Percentiles rank a stretch among this genome's conserved stretches.
These are phyloP conservation scores for Alviniconcha strummeri DNA, from an alignment of 2,888 invertebrate species.

Conservation along the genomic window DNA sequence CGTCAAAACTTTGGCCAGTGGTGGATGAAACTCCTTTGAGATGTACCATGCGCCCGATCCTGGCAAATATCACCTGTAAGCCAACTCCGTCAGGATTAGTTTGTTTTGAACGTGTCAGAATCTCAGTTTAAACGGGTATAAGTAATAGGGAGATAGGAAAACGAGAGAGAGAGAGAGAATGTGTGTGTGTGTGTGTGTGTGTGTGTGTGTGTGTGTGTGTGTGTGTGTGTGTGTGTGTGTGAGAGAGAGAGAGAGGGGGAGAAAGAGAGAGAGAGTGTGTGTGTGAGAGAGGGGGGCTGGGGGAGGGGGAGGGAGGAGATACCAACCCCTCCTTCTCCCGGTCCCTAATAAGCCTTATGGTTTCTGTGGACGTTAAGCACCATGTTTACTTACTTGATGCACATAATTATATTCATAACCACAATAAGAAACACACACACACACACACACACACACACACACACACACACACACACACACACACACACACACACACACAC, in stretches of 20 bases:
- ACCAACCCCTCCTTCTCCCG: too few relatives aligned
- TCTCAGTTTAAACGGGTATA: background rate
- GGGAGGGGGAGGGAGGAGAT: background rate
- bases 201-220: background rate
- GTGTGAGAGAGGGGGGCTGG: background rate
- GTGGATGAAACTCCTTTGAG: background rate
- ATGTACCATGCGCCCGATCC: background rate
- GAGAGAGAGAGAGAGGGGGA: background rate
- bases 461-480: background rate
- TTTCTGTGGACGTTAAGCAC: too few relatives aligned
- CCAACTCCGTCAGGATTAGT: background rate
- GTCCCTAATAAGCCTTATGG: too few relatives aligned
- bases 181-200: too few relatives aligned
- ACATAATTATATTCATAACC: background rate
- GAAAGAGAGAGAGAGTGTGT: background rate
- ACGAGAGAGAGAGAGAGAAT: background rate
- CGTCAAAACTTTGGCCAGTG: background rate
- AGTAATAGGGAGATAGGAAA: background rate
- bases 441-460: slow-evolving; percentile 2
- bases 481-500: too few relatives aligned
- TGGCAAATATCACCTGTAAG: background rate
- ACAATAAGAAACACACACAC: background rate
- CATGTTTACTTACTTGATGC: background rate
- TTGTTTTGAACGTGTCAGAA: background rate
- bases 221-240: background rate